These are phyloP conservation scores for Benitochromis conjunctus DNA, from an alignment of 2,113 vertebrate genomes.

Conservation along the genomic window DNA sequence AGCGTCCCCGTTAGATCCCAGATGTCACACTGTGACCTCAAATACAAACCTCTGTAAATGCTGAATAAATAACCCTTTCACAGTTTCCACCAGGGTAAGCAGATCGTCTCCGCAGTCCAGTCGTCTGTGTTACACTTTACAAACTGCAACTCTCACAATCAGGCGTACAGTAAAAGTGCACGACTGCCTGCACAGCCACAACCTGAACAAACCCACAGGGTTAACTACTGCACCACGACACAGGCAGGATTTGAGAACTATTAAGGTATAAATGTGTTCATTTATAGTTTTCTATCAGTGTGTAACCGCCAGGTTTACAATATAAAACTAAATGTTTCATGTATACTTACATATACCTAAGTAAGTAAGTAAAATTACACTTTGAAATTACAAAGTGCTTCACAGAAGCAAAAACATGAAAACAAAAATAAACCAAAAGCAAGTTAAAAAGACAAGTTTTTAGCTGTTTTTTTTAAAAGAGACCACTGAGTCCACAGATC, in stretches of 20 bases:
- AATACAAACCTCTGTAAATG: background rate
- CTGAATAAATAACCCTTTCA: background rate
- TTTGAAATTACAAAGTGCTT: too few species aligned
- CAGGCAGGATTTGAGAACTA: background rate
- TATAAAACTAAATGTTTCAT: background rate
- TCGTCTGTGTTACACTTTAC: background rate
- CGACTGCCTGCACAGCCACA: background rate
- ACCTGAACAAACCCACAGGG: background rate
- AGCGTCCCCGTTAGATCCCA: background rate
- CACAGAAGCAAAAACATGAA: too few species aligned
- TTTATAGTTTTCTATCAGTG: too few species aligned
- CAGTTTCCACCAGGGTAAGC: background rate
- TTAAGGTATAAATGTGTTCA: background rate
- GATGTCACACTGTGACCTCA: background rate
- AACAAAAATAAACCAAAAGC: too few species aligned
- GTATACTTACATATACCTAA: background rate
- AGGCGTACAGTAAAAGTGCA: background rate
- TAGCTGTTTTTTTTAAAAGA: too few species aligned
- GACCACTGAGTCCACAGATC: too few species aligned
- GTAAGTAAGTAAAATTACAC: too few species aligned
- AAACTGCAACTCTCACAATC: background rate
- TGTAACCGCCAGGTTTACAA: background rate
- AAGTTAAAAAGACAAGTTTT: too few species aligned
- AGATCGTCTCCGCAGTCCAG: background rate
- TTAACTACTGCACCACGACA: background rate